phyloP scores from a whole-genome alignment of 2,888 invertebrate genomes.

The Himalopsyche kuldschensis region DNA sequence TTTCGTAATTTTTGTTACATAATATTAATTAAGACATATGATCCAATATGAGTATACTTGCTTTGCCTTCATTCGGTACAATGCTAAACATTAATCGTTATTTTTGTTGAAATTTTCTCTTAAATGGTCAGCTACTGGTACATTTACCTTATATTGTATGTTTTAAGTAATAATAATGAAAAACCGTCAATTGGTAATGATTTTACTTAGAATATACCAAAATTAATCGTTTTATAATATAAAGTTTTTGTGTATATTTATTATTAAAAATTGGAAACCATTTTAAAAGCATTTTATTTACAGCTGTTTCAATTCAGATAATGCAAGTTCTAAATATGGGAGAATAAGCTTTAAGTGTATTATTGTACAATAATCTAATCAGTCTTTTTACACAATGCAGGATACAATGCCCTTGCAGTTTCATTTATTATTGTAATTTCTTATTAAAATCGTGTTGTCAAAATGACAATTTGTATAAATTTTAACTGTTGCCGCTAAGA shows the following conservation, averaged over 20 bases:
- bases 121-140: too few species aligned
- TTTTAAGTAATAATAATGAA: too few species aligned
- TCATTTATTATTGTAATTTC: neutral
- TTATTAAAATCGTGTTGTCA: neutral
- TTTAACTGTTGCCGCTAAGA: neutral
- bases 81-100: too few species aligned
- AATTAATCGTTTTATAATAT: too few species aligned
- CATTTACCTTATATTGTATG: too few species aligned
- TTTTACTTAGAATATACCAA: too few species aligned
- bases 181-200: too few species aligned
- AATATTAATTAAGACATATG: too few species aligned
- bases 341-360: neutral
- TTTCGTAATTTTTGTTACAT: too few species aligned
- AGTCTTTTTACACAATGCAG: slow-evolving; percentile 24
- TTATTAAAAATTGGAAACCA: neutral
- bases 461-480: neutral
- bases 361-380: slow-evolving; percentile 19
- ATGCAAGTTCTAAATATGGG: neutral
- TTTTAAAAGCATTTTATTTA: slow-evolving; percentile 4
- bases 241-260: neutral
- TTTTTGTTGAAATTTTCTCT: too few species aligned
- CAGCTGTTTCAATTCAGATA: neutral
- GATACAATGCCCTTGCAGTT: neutral
- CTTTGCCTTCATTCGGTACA: too few species aligned
- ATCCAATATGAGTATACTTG: too few species aligned